phyloP scores from a whole-genome alignment of 2,888 invertebrate species.

The Sepiola atlantica region DNA sequence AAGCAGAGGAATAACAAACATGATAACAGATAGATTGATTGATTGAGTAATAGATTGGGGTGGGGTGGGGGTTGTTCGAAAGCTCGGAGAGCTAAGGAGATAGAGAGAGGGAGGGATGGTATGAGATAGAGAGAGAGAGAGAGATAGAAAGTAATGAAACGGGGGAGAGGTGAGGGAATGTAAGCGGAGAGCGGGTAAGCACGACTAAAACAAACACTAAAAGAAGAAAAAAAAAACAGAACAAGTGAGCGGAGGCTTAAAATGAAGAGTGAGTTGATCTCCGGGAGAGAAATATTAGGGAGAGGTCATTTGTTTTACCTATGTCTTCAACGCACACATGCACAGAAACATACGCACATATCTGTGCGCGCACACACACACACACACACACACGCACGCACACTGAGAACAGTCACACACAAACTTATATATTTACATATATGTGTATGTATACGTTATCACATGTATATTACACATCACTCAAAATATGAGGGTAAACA shows the following conservation, averaged over 20 bases:
- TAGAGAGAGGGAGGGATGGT: background rate
- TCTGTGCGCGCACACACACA: background rate
- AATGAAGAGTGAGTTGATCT: background rate
- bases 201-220: background rate
- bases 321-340: background rate
- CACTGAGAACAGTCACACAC: background rate
- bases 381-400: background rate
- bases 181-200: background rate
- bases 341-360: background rate
- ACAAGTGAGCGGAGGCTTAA: background rate
- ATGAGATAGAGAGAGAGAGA: background rate
- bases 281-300: background rate
- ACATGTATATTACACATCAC: background rate
- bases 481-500: background rate
- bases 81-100: background rate
- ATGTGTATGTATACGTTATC: background rate
- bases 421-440: background rate
- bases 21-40: background rate
- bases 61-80: background rate
- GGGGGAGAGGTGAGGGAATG: background rate
- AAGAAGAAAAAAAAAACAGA: background rate
- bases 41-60: background rate
- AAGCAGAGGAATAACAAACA: background rate
- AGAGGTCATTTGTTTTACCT: background rate
- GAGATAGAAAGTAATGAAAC: background rate